A percentile compares a stretch with the other conserved stretches of the same genome.
Conservation (phyloP, 2,797 vertebrate genomes). For the Siniperca obscura region DNA sequence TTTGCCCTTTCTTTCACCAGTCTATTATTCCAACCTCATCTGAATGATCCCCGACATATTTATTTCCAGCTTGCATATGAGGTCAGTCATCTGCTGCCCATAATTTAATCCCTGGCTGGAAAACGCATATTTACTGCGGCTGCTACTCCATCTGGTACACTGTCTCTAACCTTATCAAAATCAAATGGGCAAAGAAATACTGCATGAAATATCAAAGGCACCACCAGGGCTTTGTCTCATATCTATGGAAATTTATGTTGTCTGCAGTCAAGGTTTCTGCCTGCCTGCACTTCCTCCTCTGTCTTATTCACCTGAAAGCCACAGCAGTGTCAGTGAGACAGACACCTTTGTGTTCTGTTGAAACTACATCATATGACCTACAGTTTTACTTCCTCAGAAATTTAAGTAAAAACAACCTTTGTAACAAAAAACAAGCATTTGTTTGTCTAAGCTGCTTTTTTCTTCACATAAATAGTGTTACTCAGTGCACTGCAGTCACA, state of each 20-base stretch:
- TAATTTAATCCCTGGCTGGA: conserved; percentile 70
- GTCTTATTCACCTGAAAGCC: conserved; percentile 32
- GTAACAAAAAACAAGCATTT: conserved; percentile 1
- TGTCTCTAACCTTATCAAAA: conserved; percentile 74
- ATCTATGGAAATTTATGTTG: conserved; percentile 75
- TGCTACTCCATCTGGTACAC: conserved; percentile 59
- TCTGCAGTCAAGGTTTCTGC: conserved; percentile 47
- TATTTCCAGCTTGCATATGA: conserved; percentile 65
- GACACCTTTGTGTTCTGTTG: neutral
- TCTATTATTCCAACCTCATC: conserved; percentile 58
- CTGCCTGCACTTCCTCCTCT: conserved; percentile 22
- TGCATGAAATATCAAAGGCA: conserved; percentile 70
- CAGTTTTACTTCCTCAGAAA: neutral
- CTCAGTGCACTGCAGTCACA: neutral
- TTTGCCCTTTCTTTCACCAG: conserved; percentile 35
- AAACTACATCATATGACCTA: neutral
- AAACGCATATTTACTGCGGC: conserved; percentile 60
- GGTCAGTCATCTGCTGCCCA: conserved; percentile 65
- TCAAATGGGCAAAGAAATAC: conserved; percentile 68
- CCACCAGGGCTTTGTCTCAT: conserved; percentile 65
- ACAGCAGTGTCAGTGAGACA: conserved; percentile 4
- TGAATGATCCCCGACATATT: conserved; percentile 53
- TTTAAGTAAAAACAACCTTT: neutral
- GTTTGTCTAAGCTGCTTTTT: neutral
- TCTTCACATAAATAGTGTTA: neutral